Evolutionary conservation across 2,888 invertebrate genomes (phyloP).

Genomic region (Torymus tubicola): DNA sequence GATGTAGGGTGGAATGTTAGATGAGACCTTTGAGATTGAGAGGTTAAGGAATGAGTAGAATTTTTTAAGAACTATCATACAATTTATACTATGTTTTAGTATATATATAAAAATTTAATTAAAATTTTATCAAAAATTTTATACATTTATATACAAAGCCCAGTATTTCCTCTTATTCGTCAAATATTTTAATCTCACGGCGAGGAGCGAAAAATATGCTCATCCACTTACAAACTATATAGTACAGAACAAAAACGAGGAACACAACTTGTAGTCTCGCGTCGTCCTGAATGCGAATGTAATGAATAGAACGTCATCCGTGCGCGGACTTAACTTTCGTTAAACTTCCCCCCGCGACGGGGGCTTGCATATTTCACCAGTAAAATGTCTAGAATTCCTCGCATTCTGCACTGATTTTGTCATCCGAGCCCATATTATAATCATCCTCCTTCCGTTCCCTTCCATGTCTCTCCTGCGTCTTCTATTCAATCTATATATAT

Average conservation of each 20-base stretch:
- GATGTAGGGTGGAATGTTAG: too few species aligned
- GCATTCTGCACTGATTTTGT: conserved; percentile 47
- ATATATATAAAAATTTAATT: too few species aligned
- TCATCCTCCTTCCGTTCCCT: not conserved
- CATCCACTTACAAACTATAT: not conserved
- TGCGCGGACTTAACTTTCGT: conserved; percentile 22
- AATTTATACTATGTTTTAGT: too few species aligned
- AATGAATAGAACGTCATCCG: conserved; percentile 44
- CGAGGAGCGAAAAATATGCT: too few species aligned
- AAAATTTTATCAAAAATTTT: too few species aligned
- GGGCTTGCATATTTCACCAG: conserved; percentile 31
- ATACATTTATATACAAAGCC: too few species aligned
- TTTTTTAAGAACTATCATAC: too few species aligned
- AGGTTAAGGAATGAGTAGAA: too few species aligned
- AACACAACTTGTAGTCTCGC: not conserved
- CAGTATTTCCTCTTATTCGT: too few species aligned
- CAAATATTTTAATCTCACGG: too few species aligned
- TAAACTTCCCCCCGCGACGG: conserved; percentile 33
- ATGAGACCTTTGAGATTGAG: too few species aligned
- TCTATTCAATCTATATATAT: not conserved
- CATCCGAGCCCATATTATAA: conserved; percentile 26
- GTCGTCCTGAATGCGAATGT: conserved; percentile 38
- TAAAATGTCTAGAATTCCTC: conserved; percentile 33
- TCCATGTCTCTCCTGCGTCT: not conserved
- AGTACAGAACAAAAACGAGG: conserved; percentile 5